Conservation (phyloP, 1,140 invertebrate genomes). For the Drosophila micromelanica region DNA sequence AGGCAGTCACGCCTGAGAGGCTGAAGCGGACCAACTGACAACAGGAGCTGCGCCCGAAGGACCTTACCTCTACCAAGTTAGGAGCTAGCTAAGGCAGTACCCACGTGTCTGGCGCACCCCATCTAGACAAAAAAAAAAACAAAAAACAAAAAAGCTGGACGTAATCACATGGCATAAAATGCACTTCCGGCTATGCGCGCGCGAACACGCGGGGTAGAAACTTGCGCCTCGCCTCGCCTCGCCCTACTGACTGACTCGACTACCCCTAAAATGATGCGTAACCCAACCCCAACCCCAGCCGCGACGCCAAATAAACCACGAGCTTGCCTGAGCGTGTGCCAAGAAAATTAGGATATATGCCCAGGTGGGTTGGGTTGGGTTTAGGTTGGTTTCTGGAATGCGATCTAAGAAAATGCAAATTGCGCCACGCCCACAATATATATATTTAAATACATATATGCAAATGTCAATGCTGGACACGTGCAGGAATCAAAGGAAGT, state of each 20-base stretch:
- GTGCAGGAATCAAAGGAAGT: slow-evolving; percentile 48
- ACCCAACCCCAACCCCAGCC: neutral
- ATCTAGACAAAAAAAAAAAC: slow-evolving; percentile 7
- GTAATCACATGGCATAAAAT: slow-evolving; percentile 74
- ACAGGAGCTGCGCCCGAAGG: neutral
- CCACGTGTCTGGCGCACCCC: slow-evolving; percentile 77
- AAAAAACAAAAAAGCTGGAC: slow-evolving; percentile 52
- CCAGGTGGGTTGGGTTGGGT: slow-evolving; percentile 11
- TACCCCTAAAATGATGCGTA: slow-evolving; percentile 30
- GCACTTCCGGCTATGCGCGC: slow-evolving; percentile 64
- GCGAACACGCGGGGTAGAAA: slow-evolving; percentile 15
- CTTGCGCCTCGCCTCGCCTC: slow-evolving; percentile 31
- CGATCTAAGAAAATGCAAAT: slow-evolving; percentile 39
- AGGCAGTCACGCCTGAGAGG: slow-evolving; percentile 78
- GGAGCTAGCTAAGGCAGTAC: neutral
- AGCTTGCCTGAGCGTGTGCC: slow-evolving; percentile 55
- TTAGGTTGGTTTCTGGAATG: slow-evolving; percentile 32
- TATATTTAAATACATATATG: slow-evolving; percentile 30
- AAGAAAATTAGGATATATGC: slow-evolving; percentile 11
- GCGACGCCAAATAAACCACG: neutral
- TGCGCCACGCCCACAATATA: slow-evolving; percentile 60
- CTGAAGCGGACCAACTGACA: slow-evolving; percentile 49
- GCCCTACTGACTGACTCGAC: neutral
- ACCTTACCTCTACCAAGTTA: neutral
- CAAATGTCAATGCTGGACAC: slow-evolving; percentile 62